Conservation (phyloP, 2,113 vertebrate species). For the Hiodon tergisus region DNA sequence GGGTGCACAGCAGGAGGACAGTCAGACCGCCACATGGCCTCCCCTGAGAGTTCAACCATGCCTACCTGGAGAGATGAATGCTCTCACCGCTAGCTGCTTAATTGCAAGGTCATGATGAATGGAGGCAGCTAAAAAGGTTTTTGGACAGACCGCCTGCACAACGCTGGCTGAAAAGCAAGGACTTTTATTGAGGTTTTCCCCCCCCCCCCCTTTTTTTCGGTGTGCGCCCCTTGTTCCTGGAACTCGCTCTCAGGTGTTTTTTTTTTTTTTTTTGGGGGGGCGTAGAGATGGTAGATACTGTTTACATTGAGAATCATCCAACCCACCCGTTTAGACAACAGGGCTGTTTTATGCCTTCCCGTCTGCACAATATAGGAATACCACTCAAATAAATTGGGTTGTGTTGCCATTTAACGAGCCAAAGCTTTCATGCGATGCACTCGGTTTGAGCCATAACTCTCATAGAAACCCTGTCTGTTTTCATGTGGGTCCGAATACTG, state of each 20-base stretch:
- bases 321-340: not conserved
- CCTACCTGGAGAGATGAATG: slow-evolving; percentile 42
- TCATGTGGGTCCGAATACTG: no score
- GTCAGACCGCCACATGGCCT: slow-evolving; percentile 6
- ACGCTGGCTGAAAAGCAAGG: slow-evolving; percentile 35
- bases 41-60: slow-evolving; percentile 20
- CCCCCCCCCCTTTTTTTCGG: no score
- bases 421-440: slow-evolving; percentile 28
- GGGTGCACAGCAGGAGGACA: slow-evolving; percentile 18
- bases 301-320: not conserved
- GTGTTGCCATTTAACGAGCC: not conserved
- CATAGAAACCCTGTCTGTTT: no score
- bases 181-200: slow-evolving; percentile 29
- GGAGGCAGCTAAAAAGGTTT: slow-evolving; percentile 54
- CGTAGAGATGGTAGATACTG: not conserved
- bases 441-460: no score
- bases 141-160: slow-evolving; percentile 53
- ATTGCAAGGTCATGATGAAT: slow-evolving; percentile 42
- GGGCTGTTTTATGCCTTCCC: not conserved
- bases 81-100: slow-evolving; percentile 22
- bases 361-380: not conserved
- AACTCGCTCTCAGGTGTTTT: not conserved
- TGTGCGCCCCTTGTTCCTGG: not conserved
- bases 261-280: not conserved
- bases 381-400: not conserved